Evolutionary conservation across 2,888 invertebrate genomes (phyloP).

Genomic region (Chloromyia formosa): DNA sequence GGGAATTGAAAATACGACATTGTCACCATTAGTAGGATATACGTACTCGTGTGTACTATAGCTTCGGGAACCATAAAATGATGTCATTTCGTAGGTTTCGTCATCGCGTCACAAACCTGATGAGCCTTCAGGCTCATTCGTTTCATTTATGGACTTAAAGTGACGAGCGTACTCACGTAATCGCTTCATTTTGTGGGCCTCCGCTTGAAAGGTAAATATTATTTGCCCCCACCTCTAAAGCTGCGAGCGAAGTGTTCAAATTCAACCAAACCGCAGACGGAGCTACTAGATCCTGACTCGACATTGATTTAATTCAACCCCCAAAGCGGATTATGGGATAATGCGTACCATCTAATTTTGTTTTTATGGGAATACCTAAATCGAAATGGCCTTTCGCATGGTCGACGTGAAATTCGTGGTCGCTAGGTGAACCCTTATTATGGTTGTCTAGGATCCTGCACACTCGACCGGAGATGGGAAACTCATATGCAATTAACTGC

Average conservation of each 20-base stretch:
- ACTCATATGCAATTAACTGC: constrained; percentile 28
- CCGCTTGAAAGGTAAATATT: not conserved
- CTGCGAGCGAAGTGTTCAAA: not conserved
- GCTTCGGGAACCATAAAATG: not conserved
- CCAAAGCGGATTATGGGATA: constrained; percentile 26
- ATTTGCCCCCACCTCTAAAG: not conserved
- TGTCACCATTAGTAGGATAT: not conserved
- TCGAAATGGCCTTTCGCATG: constrained; percentile 7
- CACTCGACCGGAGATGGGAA: no score
- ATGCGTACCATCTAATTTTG: constrained; percentile 31
- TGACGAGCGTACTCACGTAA: constrained; percentile 12
- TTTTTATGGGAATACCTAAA: constrained; percentile 17
- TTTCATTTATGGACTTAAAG: constrained; percentile 29
- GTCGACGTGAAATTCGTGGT: not conserved
- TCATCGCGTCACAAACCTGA: not conserved
- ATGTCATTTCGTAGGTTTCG: not conserved
- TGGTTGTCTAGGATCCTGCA: no score
- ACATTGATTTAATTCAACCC: constrained; percentile 38
- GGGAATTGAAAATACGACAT: constrained; percentile 18
- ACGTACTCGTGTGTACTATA: no score
- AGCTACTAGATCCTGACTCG: constrained; percentile 9
- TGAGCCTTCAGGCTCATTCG: constrained; percentile 13
- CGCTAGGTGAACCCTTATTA: not conserved
- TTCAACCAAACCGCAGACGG: constrained; percentile 17
- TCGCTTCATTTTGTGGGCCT: constrained; percentile 36